A percentile compares a stretch with the other conserved stretches of the same genome.
Evolutionary conservation across 2,797 vertebrate genomes (phyloP).

Genomic region (Ceryle rudis): DNA sequence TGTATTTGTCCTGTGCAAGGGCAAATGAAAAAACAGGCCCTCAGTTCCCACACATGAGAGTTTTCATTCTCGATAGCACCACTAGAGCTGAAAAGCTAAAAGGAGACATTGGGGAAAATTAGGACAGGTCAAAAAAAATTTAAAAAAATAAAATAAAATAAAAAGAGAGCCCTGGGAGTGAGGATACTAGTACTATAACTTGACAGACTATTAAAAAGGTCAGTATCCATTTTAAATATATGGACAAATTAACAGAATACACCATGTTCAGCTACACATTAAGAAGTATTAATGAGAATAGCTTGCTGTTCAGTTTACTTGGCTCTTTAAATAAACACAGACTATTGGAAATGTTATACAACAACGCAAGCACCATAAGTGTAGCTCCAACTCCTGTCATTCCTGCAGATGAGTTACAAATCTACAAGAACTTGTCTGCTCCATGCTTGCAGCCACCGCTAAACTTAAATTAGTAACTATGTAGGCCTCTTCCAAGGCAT

Average conservation of each 20-base stretch:
- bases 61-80: constrained; percentile 4
- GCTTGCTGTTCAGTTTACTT: constrained; percentile 66
- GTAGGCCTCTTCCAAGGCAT: constrained; percentile 82
- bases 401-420: constrained; percentile 76
- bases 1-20: background rate
- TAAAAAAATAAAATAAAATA: background rate
- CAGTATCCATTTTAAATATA: constrained; percentile 35
- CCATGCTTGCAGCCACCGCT: constrained; percentile 79
- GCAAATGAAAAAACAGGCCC: background rate
- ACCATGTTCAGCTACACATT: constrained; percentile 34
- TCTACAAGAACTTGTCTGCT: constrained; percentile 76
- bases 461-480: constrained; percentile 88
- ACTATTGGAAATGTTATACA: constrained; percentile 73
- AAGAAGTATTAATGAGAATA: constrained; percentile 69
- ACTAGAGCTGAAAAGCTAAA: constrained; percentile 4
- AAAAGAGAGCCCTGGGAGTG: background rate
- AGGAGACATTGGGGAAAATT: constrained; percentile 19
- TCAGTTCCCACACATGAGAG: background rate
- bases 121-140: background rate
- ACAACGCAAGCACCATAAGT: constrained; percentile 54
- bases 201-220: constrained; percentile 49
- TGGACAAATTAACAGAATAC: constrained; percentile 60
- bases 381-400: constrained; percentile 75
- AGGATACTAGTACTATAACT: background rate
- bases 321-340: constrained; percentile 77